Percentiles rank a stretch among this genome's conserved stretches.
Evolutionary conservation across 2,888 invertebrate species (phyloP).

Genomic region (Andrena flavipes): DNA sequence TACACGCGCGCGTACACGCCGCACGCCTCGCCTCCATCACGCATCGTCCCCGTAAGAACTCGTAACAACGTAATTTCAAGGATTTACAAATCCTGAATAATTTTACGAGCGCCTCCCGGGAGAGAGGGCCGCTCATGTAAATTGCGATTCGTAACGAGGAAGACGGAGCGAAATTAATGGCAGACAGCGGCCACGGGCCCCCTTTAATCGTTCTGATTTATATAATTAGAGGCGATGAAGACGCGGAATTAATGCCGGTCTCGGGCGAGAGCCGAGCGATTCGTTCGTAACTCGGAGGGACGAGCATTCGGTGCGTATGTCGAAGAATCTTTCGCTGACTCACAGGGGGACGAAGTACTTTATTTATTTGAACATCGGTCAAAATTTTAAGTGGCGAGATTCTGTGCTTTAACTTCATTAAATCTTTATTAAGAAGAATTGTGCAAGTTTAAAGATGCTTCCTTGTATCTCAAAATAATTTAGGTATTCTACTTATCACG

Average conservation of each 20-base stretch:
- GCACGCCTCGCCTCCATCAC: constrained; percentile 22
- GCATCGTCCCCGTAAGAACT: constrained; percentile 47
- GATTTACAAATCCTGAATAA: constrained; percentile 60
- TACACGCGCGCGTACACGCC: constrained; percentile 28
- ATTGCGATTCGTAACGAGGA: constrained; percentile 49
- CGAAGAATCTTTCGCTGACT: no score
- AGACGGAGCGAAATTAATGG: constrained; percentile 30
- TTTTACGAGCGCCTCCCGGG: constrained; percentile 43
- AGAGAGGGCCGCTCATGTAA: constrained; percentile 21
- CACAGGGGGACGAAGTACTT: no score
- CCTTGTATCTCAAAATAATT: no score
- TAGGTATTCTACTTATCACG: no score
- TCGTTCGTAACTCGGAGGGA: background rate
- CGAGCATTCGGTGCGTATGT: background rate
- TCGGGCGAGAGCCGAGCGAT: background rate
- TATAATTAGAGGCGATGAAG: constrained; percentile 9
- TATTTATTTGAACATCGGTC: no score
- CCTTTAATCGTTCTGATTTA: constrained; percentile 39
- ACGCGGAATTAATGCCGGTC: background rate
- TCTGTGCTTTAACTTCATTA: no score
- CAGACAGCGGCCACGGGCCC: background rate
- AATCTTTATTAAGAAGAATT: no score
- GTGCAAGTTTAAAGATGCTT: no score
- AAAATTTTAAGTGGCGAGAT: no score
- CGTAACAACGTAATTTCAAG: constrained; percentile 62